Evolutionary conservation across 2,888 invertebrate genomes (phyloP), one percentile per base, ranked within the genome.

Genomic region (Heliconius ethilla): DNA sequence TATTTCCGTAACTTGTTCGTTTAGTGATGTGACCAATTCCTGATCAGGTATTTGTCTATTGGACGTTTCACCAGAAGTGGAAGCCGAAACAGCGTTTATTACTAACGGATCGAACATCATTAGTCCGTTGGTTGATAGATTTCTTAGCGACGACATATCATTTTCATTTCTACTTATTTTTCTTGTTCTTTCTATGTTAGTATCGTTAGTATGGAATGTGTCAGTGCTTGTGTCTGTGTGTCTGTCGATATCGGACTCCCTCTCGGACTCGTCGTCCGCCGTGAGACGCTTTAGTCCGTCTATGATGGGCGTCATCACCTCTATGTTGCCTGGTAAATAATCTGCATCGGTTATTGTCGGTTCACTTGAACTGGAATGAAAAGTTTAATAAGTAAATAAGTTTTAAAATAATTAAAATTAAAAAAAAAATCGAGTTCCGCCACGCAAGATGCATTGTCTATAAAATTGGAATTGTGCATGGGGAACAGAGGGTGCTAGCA

Each of bases 41-140:
- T 92, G 90, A 74, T 95, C 94, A 0, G 94, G 95, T 27, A 95
- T 81, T 40, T 91, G 91, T 81, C 94, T 83, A 63, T 89, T 77
- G 25, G 74, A 89, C 6, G 80, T 82, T 25, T 89, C 87, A 0
- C 88, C 88, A 0, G 91, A 88, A 0, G 90, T 89, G 0, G 92
- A 90, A 0, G 91, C 89, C 0, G 84, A 76, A 0, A 90, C 89
- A 1, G 93, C 94, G 82, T 93, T 93, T 63, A 94, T 92, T 22
- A 94, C 92, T 22, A 94, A 82, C 0, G 95, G 95, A 82, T 95
- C 95, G 82, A 95, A 95, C 92, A 93, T 94, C 89, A 93, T 93
- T 0, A 95, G 87, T 1, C 94, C 94, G 81, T 91, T 93, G 0
- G 93, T 94, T 0, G 94, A 95, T 6, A 95, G 85, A 81, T 94